These are phyloP conservation scores for Panthera tigris DNA, from an alignment of 2,113 vertebrate genomes.

Conservation along the genomic window DNA sequence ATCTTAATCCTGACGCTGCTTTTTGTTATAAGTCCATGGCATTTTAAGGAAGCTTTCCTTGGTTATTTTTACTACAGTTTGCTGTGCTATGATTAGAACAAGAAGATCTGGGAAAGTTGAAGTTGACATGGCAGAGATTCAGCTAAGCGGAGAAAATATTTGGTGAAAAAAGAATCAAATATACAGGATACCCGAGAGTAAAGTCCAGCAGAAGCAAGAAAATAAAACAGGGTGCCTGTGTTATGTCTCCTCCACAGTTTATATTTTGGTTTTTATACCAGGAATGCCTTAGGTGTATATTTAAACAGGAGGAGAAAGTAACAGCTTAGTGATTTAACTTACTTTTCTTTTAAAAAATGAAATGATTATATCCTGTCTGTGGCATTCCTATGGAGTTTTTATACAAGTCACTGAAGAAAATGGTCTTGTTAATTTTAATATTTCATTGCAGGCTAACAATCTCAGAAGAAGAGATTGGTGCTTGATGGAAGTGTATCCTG, in stretches of 20 bases:
- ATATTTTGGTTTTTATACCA: neutral
- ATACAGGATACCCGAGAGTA: neutral
- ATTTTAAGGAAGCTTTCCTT: conserved; percentile 51
- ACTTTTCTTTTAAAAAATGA: conserved; percentile 35
- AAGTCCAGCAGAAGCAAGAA: neutral
- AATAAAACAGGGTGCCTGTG: neutral
- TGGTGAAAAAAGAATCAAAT: conserved; percentile 51
- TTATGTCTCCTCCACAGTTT: neutral
- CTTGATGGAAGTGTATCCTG: conserved; percentile 61
- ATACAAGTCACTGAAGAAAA: conserved; percentile 56
- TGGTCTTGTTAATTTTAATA: conserved; percentile 69
- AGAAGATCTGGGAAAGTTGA: conserved; percentile 75
- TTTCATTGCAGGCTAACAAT: conserved; percentile 64
- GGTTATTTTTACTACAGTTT: conserved; percentile 69
- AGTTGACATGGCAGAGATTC: conserved; percentile 60
- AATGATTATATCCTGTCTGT: conserved; percentile 53
- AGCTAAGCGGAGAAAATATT: conserved; percentile 59
- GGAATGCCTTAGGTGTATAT: conserved; percentile 50
- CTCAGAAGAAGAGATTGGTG: conserved; percentile 69
- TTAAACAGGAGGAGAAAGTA: conserved; percentile 40
- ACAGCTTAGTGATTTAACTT: conserved; percentile 43
- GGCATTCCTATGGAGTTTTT: conserved; percentile 30
- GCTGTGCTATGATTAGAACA: conserved; percentile 72
- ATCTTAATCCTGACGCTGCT: conserved; percentile 43
- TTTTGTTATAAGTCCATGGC: conserved; percentile 51